A percentile compares a stretch with the other conserved stretches of the same genome.
Conservation (phyloP, 2,797 vertebrate genomes). For the Xerus rutilus region DNA sequence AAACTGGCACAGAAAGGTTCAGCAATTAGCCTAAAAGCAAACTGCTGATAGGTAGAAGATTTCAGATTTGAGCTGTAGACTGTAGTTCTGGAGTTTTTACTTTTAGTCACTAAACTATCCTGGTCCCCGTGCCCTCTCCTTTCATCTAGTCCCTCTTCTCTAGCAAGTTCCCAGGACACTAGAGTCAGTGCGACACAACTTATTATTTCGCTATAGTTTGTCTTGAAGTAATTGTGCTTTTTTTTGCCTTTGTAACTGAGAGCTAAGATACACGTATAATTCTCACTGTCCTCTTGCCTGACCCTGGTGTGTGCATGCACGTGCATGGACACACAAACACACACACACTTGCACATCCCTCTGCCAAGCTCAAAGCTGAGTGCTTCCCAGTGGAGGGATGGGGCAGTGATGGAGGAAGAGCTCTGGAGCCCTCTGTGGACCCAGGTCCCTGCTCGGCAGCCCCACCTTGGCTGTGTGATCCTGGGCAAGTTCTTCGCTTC, state of each 20-base stretch:
- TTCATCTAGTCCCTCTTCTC: background rate
- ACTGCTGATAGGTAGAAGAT: background rate
- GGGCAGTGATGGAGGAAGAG: background rate
- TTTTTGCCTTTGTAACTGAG: background rate
- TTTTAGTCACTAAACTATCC: background rate
- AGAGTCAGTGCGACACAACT: background rate
- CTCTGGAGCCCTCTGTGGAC: background rate
- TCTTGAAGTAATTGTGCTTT: background rate
- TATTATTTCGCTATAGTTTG: background rate
- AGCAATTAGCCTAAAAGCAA: background rate
- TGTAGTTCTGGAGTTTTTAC: background rate
- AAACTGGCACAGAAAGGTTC: background rate
- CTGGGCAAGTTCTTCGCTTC: background rate
- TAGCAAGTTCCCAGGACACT: background rate
- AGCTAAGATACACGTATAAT: background rate
- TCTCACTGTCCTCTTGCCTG: background rate
- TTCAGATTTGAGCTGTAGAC: background rate
- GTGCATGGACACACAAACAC: fast-evolving
- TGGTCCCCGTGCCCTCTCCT: background rate
- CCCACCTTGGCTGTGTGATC: background rate
- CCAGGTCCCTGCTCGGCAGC: background rate
- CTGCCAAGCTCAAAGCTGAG: background rate
- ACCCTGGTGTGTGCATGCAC: fast-evolving
- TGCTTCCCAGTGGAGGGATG: too few relatives aligned
- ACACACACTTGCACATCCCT: background rate